Base-by-base conservation (phyloP, 2,113 vertebrate genomes). In the Phasianus colchicus region DNA sequence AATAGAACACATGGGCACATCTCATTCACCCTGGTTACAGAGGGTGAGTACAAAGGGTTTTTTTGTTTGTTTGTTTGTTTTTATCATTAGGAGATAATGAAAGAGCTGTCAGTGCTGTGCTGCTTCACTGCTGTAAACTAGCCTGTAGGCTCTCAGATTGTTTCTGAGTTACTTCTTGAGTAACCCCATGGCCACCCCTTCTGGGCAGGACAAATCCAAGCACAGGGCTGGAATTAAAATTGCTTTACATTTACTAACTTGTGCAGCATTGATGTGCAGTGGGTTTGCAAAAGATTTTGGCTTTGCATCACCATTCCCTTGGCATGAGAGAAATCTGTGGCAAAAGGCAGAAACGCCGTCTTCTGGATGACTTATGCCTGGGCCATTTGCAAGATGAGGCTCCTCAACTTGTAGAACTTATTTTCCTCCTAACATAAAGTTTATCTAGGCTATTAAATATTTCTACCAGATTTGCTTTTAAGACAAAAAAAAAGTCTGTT, bases 181-280 rank as follows among this genome's bases (percentile, higher is more conserved):
- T 3, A 29, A 75, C 2, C 36, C 69, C 0, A 0, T 9, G 34
- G 34, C 11, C 34, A 8, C 11, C 18, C 24, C 4, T 42, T 9
- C 24, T 0, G 6, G 45, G 36, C 18, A 65, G 16, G 27, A 32
- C 3, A 6, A 3, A 3, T 4, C 4, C 8, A 34, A 52, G 17
- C 4, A 6, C 25, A 13, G 32, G 32, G 32, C 34, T 55, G 50
- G 17, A 43, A 66, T 79, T 89, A 93, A 76, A 80, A 73, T 69
- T 85, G 61, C 55, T 82, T 72, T n/a, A 65, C 24, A 38, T 66
- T 88, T 54, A 72, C 74, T 85, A 65, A 75, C 43, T 65, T 24
- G 13, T 0, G 22, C 36, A 85, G 32, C 16, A 22, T 5, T 13
- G 12, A 34, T 18, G 60, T 74, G 57, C 4, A 0, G 36, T 47